A percentile compares a stretch with the other conserved stretches of the same genome.
Evolutionary conservation across 2,113 vertebrate genomes (phyloP).

Genomic region (Neolamprologus brichardi): DNA sequence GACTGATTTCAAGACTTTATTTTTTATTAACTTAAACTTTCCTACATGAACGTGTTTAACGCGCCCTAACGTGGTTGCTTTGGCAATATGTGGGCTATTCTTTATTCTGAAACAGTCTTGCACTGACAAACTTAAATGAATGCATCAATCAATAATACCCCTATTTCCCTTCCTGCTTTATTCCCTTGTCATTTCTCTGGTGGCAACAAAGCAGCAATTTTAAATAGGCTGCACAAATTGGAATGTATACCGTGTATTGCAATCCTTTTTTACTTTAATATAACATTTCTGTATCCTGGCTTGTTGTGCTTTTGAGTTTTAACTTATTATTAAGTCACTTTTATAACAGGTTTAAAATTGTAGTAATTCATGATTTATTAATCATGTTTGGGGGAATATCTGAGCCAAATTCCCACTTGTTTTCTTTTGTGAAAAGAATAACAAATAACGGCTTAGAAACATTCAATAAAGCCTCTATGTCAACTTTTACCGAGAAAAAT

Average conservation of each 20-base stretch:
- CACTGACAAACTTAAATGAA: conserved; percentile 5
- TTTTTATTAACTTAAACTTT: background rate
- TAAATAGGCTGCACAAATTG: background rate
- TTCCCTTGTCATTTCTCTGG: background rate
- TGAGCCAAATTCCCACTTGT: background rate
- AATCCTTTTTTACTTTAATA: background rate
- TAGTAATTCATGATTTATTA: background rate
- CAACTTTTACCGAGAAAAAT: background rate
- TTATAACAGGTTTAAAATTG: background rate
- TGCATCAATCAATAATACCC: conserved; percentile 15
- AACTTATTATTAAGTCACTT: background rate
- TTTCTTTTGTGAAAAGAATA: background rate
- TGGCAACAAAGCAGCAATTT: background rate
- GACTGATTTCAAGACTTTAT: background rate
- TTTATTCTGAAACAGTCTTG: background rate
- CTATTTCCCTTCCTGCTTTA: background rate
- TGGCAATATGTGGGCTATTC: background rate
- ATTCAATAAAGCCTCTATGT: background rate
- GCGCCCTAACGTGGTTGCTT: background rate
- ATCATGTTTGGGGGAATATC: background rate
- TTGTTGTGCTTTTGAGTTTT: background rate
- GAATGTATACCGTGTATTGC: background rate
- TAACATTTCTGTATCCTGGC: background rate
- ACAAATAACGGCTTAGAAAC: background rate
- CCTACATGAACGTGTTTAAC: background rate